A percentile compares a stretch with the other conserved stretches of the same genome.
phyloP scores from a whole-genome alignment of 2,797 vertebrate species.

The Premnoplex brunnescens region DNA sequence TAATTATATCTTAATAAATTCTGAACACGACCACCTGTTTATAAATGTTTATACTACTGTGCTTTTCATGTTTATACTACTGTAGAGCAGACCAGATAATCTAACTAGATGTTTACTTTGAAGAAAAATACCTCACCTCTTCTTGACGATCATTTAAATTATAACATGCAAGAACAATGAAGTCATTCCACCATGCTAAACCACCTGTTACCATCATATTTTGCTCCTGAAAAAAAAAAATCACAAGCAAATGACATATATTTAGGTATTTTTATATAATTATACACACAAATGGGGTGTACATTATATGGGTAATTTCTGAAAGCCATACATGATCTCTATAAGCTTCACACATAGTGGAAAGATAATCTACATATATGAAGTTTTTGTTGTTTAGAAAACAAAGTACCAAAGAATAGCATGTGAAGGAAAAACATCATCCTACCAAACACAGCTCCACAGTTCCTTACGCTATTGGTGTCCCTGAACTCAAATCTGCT shows the following conservation, averaged over 20 bases:
- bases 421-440: not conserved
- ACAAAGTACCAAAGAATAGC: not conserved
- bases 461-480: not conserved
- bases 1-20: not conserved
- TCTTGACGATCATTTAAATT: constrained; percentile 94
- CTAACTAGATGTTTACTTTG: not conserved
- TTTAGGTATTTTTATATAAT: not conserved
- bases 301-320: not conserved
- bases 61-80: not conserved
- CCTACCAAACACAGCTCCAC: not conserved
- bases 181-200: constrained; percentile 97
- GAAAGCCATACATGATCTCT: not conserved
- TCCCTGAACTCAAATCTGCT: not conserved
- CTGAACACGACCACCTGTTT: not conserved
- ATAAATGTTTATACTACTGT: not conserved
- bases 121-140: constrained; percentile 81
- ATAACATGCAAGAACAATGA: constrained; percentile 95
- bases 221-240: constrained; percentile 86
- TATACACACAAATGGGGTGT: rapidly evolving
- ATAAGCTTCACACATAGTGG: not conserved
- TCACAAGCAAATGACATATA: not conserved
- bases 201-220: constrained; percentile 97
- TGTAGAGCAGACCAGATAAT: not conserved
- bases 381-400: not conserved
- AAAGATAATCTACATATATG: not conserved